Base-by-base conservation (phyloP, 2,113 vertebrate species). In the Entelurus aequoreus region DNA sequence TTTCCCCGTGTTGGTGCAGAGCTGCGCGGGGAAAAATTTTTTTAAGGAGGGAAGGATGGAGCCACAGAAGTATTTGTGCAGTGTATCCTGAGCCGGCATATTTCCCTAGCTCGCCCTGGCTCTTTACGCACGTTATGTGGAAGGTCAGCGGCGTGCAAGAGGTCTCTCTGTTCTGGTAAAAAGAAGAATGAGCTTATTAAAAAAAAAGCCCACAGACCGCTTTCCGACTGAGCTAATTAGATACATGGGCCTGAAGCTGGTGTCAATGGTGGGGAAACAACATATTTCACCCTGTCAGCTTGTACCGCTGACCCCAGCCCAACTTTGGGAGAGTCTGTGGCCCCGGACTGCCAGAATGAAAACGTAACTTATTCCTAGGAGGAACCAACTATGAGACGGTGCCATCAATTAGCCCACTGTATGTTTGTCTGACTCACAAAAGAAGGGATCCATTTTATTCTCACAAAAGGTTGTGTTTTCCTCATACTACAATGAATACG, bases 141-240 rank as follows among this genome's bases (percentile, higher is more conserved):
- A 65, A 82, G 83, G 83, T 86, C 79, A 86, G 83, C 75, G 65
- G 57, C 69, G 78, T 75, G 81, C 72, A 62, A 62, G 55, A 62
- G 80, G 71, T 81, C 77, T 77, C 75, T 66, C 69, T 78, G 76
- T 77, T 85, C 76, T 76, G 72, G 65, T 82, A 81, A 81, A 86
- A 81, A 85, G 78, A 81, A 78, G 82, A 80, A 78, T 80, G 70
- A 72, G 76, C 88, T 88, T 89, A 87, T 89, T 88, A 89, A 87
- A 88, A 87, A 12, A 46, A 84, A 47, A 68, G 66, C 68, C 46
- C 74, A 6, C 69, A 70, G 28, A 28, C 28, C 28, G 72, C 70
- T 69, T 78, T 72, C 72, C 57, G 74, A 82, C 66, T 66, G 74
- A 86, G 78, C 74, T 87, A 89, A 89, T 89, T 84, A 90, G 83